A percentile compares a stretch with the other conserved stretches of the same genome.
Evolutionary conservation across 2,113 vertebrate genomes (phyloP).

Genomic region (Acrocephalus kingi): DNA sequence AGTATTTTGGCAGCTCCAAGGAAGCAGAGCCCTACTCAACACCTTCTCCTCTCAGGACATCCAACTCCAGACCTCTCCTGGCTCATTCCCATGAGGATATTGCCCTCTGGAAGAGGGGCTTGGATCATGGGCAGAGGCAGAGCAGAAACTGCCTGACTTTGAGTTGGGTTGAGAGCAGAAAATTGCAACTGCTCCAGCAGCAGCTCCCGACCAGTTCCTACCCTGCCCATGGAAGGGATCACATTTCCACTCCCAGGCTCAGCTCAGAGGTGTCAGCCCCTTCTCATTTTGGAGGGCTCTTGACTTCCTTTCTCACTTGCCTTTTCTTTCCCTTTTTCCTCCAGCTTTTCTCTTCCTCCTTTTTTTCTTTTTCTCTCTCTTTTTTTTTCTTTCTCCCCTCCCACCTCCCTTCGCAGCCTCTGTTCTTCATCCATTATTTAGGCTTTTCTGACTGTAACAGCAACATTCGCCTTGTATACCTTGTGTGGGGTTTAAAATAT

Average conservation of each 20-base stretch:
- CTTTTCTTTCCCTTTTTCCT: background rate
- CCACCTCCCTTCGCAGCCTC: slow-evolving; percentile 65
- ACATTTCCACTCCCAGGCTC: background rate
- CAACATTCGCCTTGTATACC: slow-evolving; percentile 87
- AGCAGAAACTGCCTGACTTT: background rate
- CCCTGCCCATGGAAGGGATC: background rate
- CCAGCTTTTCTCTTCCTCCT: background rate
- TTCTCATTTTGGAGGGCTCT: background rate
- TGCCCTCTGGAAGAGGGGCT: background rate
- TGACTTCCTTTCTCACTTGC: background rate
- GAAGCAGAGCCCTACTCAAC: background rate
- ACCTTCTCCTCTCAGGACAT: no score
- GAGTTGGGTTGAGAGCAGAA: background rate
- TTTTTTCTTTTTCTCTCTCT: background rate
- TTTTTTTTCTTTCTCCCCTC: background rate
- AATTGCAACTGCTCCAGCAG: background rate
- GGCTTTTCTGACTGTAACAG: slow-evolving; percentile 85
- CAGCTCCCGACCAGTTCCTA: background rate
- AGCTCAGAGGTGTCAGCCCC: background rate
- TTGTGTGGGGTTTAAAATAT: slow-evolving; percentile 98
- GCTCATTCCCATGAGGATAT: background rate
- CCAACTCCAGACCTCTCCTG: background rate
- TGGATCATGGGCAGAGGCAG: background rate
- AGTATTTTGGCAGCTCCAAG: background rate
- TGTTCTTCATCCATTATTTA: slow-evolving; percentile 90